Base-by-base conservation (phyloP, 2,797 vertebrate species). In the Dendrocincla fuliginosa region DNA sequence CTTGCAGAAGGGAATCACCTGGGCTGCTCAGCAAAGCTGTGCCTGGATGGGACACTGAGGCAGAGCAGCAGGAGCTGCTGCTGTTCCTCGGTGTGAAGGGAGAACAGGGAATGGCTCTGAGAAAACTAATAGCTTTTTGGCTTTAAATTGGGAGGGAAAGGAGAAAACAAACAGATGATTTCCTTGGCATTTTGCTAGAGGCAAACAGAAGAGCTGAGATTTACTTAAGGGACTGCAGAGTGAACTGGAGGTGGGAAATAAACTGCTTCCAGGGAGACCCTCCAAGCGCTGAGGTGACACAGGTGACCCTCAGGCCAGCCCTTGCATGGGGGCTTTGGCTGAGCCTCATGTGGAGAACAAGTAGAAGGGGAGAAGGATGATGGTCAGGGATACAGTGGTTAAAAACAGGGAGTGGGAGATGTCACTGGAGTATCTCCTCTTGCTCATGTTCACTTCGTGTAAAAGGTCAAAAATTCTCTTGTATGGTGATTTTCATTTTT, bases 131-230 rank as follows among this genome's bases (percentile, higher is more conserved):
- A 64, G 32, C 20, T 77, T 53, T 33, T 22, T 55, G 50, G 12
- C 27, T 79, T 83, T 52, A 74, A 86, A 69, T 0, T 41, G 35
- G 6, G 39, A 87, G 24, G 11, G 20, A 28, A 76, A 73, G 37
- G 16, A 14, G 14, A 49, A 68, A 90, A 33, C 49, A 86, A 86
- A 80, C 20, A 64, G 44, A 52, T 37, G 0, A 80, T 49, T 56
- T 80, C n/a, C 47, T 76, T 75, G 56, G n/a, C 56, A 52, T 81
- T 94, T 87, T 27, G 6, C 69, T 83, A 32, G 69, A 49, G 86
- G 71, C 49, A 81, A 95, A 91, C 4, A 81, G 37, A 75, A 49
- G 56, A 79, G 87, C 52, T 53, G 60, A 67, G 85, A 93, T 90
- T 91, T 91, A 84, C 76, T 89, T 67, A 46, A 42, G 89, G 42